These are phyloP conservation scores for Hypotaenidia okinawae DNA, from an alignment of 2,797 vertebrate species.

Conservation along the genomic window DNA sequence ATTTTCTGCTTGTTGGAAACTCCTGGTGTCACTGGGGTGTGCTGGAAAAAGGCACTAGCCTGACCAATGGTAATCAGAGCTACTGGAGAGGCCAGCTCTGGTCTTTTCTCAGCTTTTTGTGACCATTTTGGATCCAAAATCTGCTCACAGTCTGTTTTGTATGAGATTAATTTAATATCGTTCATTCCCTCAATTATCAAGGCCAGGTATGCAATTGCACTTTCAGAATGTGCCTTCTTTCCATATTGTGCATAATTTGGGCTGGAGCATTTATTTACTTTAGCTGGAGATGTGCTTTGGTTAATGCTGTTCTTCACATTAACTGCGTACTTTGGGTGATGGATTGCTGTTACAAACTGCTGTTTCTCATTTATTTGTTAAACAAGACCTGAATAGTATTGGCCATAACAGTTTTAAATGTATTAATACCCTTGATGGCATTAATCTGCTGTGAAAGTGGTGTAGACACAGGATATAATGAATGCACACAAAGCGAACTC, in stretches of 20 bases:
- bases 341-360: neutral
- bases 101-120: neutral
- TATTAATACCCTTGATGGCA: neutral
- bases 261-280: neutral
- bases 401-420: neutral
- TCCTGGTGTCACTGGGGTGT: neutral
- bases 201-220: neutral
- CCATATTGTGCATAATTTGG: accelerated
- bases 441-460: neutral
- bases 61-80: no score
- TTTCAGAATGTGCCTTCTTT: neutral
- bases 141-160: neutral
- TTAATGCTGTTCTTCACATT: neutral
- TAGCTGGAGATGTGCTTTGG: neutral
- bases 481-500: neutral
- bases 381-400: neutral
- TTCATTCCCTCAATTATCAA: neutral
- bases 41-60: neutral
- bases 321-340: neutral
- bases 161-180: neutral
- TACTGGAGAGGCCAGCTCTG: no score
- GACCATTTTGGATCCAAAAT: neutral
- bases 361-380: neutral
- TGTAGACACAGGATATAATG: neutral
- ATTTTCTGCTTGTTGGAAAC: neutral